Evolutionary conservation across 2,113 vertebrate genomes (phyloP), one percentile per base, ranked within the genome.

Genomic region (Sinocyclocheilus grahami): DNA sequence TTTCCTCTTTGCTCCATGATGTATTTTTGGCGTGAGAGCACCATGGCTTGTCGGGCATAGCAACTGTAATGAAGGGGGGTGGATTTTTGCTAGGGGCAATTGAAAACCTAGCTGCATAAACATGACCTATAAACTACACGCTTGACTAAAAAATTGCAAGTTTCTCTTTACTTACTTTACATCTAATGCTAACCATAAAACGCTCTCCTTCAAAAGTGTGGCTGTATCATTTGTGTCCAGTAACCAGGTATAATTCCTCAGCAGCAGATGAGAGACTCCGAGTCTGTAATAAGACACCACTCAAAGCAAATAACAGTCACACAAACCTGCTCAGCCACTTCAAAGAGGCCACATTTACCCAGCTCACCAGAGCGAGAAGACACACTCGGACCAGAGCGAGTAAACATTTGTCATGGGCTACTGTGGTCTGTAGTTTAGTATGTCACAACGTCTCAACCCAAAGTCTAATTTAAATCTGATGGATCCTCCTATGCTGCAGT

Each of bases 371-470:
- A 33, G 63, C 33, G 3, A 24, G 33, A 46, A 33, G 37, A 60
- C 55, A 62, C 78, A 79, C 48, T 82, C 18, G 22, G 42, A 82
- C 65, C 53, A 75, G 39, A 75, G 77, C 24, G 13, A 37, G 48
- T 30, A 89, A 86, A 55, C 60, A 65, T 86, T 86, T 83, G 63
- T 77, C 85, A 84, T 60, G 46, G 55, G n/a, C 82, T 78, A 62
- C 78, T 62, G 48, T 76, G 30, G 14, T 74, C 83, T 82, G 42
- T 51, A 81, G 22, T 85, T 81, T 76, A 20, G 18, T 9, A 55
- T 67, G 76, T n/a, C 76, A 72, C 62, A 82, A 42, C 24, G 30
- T 24, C 76, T 60, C 48, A 85, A 42, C 58, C 24, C 24, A 62
- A 83, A 14, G 85, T 82, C 74, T 82, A 77, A 88, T 81, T 81